These are phyloP conservation scores for Fopius arisanus DNA, from an alignment of 1,140 invertebrate species.

Conservation along the genomic window DNA sequence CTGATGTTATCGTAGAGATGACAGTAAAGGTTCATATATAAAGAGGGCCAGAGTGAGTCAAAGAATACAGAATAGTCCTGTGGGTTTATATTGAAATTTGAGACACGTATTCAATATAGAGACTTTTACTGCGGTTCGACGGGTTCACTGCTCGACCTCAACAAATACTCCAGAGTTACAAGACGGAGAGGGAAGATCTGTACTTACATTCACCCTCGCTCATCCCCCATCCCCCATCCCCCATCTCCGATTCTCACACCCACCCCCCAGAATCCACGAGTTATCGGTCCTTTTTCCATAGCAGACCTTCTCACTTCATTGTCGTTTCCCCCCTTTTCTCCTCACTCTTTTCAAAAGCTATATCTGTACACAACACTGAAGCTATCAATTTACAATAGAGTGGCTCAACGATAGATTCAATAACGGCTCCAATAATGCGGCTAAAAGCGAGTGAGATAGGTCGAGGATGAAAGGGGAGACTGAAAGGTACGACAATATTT, in stretches of 20 bases:
- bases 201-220: background rate
- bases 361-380: background rate
- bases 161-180: slow-evolving; percentile 14
- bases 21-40: slow-evolving; percentile 1
- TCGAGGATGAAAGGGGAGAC: slow-evolving; percentile 1
- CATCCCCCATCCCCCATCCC: background rate
- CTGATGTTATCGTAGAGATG: background rate
- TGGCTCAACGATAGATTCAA: slow-evolving; percentile 21
- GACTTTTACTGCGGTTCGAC: slow-evolving; percentile 20
- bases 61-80: background rate
- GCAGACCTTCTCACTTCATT: background rate
- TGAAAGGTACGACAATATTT: background rate
- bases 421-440: slow-evolving; percentile 21
- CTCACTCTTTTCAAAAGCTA: background rate
- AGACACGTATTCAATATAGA: slow-evolving; percentile 27
- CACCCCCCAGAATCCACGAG: background rate
- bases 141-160: slow-evolving; percentile 15
- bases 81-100: slow-evolving; percentile 17
- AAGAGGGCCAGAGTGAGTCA: background rate
- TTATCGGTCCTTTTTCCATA: background rate
- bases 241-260: background rate
- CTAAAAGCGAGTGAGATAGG: background rate
- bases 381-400: slow-evolving; percentile 29
- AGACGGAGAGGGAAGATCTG: background rate
- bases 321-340: background rate